These are phyloP conservation scores for Parnassius smintheus DNA, from an alignment of 2,888 invertebrate genomes.

Conservation along the genomic window DNA sequence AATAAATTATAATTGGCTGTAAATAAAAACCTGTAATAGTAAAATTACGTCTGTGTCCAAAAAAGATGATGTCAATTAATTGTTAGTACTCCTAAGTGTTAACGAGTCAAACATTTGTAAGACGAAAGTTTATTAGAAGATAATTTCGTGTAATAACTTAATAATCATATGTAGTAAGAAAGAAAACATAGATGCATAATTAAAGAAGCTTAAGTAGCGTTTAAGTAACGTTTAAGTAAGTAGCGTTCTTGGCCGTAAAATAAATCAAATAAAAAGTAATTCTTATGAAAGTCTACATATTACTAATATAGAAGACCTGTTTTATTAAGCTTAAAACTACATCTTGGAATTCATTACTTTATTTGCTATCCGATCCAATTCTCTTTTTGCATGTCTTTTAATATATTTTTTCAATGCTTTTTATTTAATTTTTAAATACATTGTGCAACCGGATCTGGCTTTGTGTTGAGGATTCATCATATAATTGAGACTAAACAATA, in stretches of 20 bases:
- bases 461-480: conserved; percentile 15
- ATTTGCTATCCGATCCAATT: no score
- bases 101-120: no score
- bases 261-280: neutral
- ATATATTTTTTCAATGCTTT: neutral
- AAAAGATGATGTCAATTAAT: neutral
- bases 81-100: neutral
- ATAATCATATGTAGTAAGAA: neutral
- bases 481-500: conserved; percentile 26
- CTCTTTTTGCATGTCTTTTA: no score
- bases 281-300: no score
- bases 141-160: neutral
- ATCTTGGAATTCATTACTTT: no score
- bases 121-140: no score
- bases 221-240: conserved; percentile 6
- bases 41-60: neutral
- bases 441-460: conserved; percentile 26
- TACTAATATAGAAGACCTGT: no score
- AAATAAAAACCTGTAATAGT: neutral
- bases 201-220: conserved; percentile 2
- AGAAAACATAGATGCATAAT: neutral
- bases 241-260: conserved; percentile 5
- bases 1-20: conserved; percentile 14
- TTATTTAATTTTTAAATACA: conserved; percentile 5
- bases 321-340: neutral